A percentile compares a stretch with the other conserved stretches of the same genome.
These are phyloP conservation scores for Austrofundulus limnaeus DNA, from an alignment of 2,113 vertebrate genomes.

Conservation along the genomic window DNA sequence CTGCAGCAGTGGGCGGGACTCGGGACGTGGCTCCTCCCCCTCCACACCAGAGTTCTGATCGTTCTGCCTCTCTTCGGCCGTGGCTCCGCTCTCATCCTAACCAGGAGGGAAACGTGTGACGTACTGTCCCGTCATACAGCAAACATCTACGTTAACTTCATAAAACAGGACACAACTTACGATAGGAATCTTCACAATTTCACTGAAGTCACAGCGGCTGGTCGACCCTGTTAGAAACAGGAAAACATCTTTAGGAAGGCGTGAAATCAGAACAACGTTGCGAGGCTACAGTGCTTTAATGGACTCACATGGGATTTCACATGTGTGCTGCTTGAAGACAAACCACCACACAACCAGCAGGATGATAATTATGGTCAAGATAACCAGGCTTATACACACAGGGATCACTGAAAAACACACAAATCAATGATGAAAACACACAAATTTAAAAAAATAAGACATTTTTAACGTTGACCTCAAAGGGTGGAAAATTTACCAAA, in stretches of 20 bases:
- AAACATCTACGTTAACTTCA: not conserved
- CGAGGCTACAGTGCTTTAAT: no score
- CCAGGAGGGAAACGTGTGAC: not conserved
- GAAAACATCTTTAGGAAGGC: constrained; percentile 7
- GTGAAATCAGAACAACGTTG: not conserved
- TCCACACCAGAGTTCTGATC: constrained; percentile 72
- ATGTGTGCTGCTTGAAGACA: constrained; percentile 20
- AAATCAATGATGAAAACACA: not conserved
- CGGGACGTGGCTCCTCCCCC: constrained; percentile 68
- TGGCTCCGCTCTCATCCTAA: constrained; percentile 64
- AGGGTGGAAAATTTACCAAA: constrained; percentile 37
- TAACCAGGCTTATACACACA: constrained; percentile 3
- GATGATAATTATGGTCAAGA: not conserved
- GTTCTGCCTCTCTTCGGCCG: constrained; percentile 76
- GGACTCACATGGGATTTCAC: constrained; percentile 62
- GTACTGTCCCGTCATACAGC: no score
- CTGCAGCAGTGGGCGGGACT: constrained; percentile 77
- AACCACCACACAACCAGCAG: constrained; percentile 20
- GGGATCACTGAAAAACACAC: constrained; percentile 35
- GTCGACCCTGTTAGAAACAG: constrained; percentile 50
- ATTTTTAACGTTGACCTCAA: not conserved
- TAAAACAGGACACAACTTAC: constrained; percentile 59
- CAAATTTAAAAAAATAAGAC: not conserved
- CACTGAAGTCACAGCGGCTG: constrained; percentile 49
- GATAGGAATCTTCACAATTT: constrained; percentile 79